Evolutionary conservation across 2,888 invertebrate species (phyloP).

Genomic region (Abrostola tripartita): DNA sequence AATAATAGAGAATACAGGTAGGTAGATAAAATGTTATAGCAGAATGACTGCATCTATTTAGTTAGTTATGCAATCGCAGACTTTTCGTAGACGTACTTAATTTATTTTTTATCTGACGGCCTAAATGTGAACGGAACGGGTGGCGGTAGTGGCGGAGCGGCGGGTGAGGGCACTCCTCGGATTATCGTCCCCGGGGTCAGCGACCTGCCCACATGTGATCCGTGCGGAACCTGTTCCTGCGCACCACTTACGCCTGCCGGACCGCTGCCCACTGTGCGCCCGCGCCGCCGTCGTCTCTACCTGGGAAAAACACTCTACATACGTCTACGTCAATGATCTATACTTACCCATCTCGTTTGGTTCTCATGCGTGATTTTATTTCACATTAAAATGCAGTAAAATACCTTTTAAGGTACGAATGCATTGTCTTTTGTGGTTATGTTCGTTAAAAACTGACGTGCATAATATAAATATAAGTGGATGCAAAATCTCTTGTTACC

Average conservation of each 20-base stretch:
- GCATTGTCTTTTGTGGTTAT: constrained; percentile 32
- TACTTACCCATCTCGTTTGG: constrained; percentile 6
- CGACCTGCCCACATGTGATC: constrained; percentile 83
- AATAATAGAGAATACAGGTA: neutral
- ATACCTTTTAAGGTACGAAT: constrained; percentile 13
- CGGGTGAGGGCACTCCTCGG: constrained; percentile 68
- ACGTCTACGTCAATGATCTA: constrained; percentile 25
- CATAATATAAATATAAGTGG: constrained; percentile 58
- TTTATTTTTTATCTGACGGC: constrained; percentile 55
- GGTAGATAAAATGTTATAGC: neutral
- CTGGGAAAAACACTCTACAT: constrained; percentile 58
- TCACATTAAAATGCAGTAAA: constrained; percentile 5
- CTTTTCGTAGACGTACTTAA: constrained; percentile 26
- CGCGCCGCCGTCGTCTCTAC: constrained; percentile 56
- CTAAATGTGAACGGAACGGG: constrained; percentile 43
- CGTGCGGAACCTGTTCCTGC: constrained; percentile 82
- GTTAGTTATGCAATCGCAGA: constrained; percentile 21
- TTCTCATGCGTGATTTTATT: constrained; percentile 9
- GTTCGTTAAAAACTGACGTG: constrained; percentile 59
- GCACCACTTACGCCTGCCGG: constrained; percentile 74
- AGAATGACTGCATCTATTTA: constrained; percentile 1
- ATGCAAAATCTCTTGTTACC: constrained; percentile 79
- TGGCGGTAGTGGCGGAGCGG: constrained; percentile 61
- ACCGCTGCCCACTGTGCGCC: constrained; percentile 64
- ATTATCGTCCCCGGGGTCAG: constrained; percentile 79